Evolutionary conservation across 1,140 invertebrate species (phyloP).

Genomic region (Drosophila repleta): DNA sequence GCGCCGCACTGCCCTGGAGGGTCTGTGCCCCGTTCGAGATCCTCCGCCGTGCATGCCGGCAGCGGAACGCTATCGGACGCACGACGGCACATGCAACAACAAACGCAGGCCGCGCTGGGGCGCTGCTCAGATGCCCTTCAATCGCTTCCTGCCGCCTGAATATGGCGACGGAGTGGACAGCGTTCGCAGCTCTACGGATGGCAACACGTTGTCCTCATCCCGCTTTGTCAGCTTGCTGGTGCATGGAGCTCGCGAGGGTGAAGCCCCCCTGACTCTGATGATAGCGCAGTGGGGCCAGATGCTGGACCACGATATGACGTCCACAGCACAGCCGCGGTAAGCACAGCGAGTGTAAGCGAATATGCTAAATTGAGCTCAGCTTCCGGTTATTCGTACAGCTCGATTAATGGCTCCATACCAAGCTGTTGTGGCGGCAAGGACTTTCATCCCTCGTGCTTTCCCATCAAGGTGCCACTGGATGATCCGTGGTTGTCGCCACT

Average conservation of each 20-base stretch:
- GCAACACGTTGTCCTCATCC: conserved; percentile 87
- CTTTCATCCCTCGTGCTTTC: conserved; percentile 92
- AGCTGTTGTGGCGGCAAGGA: conserved; percentile 90
- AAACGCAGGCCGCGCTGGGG: conserved; percentile 90
- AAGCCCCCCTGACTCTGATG: conserved; percentile 89
- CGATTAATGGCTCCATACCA: conserved; percentile 92
- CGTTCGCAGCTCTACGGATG: conserved; percentile 85
- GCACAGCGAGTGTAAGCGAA: background rate
- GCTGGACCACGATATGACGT: conserved; percentile 92
- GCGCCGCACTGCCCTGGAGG: conserved; percentile 75
- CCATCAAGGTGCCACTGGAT: conserved; percentile 89
- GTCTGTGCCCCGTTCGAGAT: conserved; percentile 76
- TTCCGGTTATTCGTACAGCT: conserved; percentile 81
- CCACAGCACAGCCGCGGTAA: conserved; percentile 86
- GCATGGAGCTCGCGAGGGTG: conserved; percentile 87
- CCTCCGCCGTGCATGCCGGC: conserved; percentile 80
- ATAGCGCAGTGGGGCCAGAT: conserved; percentile 93
- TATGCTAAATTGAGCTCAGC: background rate
- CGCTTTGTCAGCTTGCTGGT: conserved; percentile 87
- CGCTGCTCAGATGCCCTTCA: conserved; percentile 91
- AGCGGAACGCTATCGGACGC: conserved; percentile 88
- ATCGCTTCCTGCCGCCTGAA: conserved; percentile 90
- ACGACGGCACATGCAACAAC: conserved; percentile 95
- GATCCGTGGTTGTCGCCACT: conserved; percentile 90
- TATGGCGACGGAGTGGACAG: conserved; percentile 92